Base-by-base conservation (phyloP, 2,888 invertebrate genomes). In the Iselma pallidipennis region DNA sequence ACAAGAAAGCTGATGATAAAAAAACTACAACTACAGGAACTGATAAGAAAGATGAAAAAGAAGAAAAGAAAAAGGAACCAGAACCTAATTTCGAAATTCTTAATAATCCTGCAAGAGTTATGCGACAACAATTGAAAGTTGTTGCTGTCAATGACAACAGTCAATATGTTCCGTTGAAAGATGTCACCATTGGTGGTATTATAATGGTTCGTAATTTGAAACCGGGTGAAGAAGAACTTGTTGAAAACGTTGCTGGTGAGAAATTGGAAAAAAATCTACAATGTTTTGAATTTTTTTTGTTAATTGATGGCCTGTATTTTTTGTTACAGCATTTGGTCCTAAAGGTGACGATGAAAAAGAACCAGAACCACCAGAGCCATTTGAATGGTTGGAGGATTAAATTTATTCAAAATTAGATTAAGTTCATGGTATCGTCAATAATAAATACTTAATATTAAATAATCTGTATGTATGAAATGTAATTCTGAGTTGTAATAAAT, bases 361-460 rank as follows among this genome's bases (percentile, higher is more conserved):
- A 82, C 96, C 98, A 0, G 96, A 96, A 75, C 95, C 97, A 48
- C 98, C 98, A 77, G 97, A 97, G 85, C 96, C 98, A 67, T 98
- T 98, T 80, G 96, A 97, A 83, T 98, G 94, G 83, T 88, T 89
- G 73, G 97, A 98, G 81, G 92, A 92, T 81, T 89, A 86, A 85
- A 70, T 45, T 42, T n/a, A n/a, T 19, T 21, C 7, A 49, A 6
- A 21, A 45, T 21, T 45, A 45, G 21, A 55, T 56, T 21, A 14
- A 9, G 21, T 37, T 53, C 31, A 19, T 23, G 23, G 19, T 19
- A 21, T 33, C 10, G 25, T 19, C n/a, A 37, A 33, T 52, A 23
- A 45, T 42, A 16, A 42, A 19, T 23, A 45, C 45, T 45, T 45
- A 21, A 45, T 45, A 31, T 21, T 21, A 19, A 45, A 45, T 45